Base-by-base conservation (phyloP, 2,113 vertebrate genomes). In the Dasyurus viverrinus region DNA sequence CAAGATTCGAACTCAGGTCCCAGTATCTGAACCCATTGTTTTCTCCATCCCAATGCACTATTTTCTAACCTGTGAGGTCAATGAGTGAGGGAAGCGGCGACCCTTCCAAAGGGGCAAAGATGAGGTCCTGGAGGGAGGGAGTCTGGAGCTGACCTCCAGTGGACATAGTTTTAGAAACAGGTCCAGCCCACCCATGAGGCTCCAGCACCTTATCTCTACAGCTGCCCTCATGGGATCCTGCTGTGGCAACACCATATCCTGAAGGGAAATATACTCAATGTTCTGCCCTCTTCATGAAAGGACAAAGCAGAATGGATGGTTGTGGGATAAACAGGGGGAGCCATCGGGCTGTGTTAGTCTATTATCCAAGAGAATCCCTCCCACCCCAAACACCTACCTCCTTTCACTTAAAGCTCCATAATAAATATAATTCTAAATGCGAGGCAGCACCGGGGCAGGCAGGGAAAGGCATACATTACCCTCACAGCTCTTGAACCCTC, bases 401-500 rank as follows among this genome's bases (percentile, higher is more conserved):
- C 54, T 93, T 93, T 92, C n/a, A 8, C 0, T 54, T 91, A 90
- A 84, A 89, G 48, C 54, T 12, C 7, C 26, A 27, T 91, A 90
- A 93, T 92, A 93, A 95, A 94, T 93, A 93, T 24, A 96, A 26
- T 6, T 4, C 47, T 91, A 94, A 97, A 55, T 2, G 54, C 0
- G 8, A 84, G 68, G 68, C 0, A 7, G 46, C 52, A 50, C 14
- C 48, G 53, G 52, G 50, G 2, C 46, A 48, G 2, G 42, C 89
- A n/a, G 89, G 48, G 89, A 52, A 53, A 95, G 94, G 92, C 91
- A 94, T 52, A 90, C 91, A 76, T 89, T n/a, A 94, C 9, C 91
- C 53, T 92, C 96, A 11, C 14, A 89, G 48, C 36, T 14, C 53
- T 8, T 2, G 93, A 94, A 11, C 0, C 0, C 55, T 92, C 2